phyloP scores from a whole-genome alignment of 2,888 invertebrate species.

The Cremastinae sp. region DNA sequence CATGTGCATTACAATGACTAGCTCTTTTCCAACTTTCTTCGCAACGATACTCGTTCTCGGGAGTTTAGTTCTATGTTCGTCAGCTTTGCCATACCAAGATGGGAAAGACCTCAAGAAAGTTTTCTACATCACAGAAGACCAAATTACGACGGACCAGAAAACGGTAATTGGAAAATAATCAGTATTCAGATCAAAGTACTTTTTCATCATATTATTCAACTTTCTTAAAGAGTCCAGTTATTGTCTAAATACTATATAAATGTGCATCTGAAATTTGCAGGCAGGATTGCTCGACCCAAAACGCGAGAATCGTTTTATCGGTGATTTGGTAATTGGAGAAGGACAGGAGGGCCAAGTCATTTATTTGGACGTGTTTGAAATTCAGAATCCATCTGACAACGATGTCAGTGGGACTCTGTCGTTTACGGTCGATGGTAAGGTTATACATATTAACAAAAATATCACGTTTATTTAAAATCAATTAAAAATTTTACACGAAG shows the following conservation, averaged over 20 bases:
- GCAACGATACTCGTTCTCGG: slow-evolving; percentile 36
- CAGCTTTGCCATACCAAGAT: slow-evolving; percentile 56
- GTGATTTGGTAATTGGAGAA: slow-evolving; percentile 73
- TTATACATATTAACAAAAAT: too few relatives aligned
- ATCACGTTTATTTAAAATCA: too few relatives aligned
- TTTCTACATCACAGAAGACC: slow-evolving; percentile 65
- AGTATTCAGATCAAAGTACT: too few relatives aligned
- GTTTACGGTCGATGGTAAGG: slow-evolving; percentile 15
- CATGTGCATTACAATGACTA: slow-evolving; percentile 23
- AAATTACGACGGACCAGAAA: slow-evolving; percentile 64
- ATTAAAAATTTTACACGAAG: too few relatives aligned
- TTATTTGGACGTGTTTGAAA: not conserved
- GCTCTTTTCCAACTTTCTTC: slow-evolving; percentile 10
- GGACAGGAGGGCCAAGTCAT: not conserved
- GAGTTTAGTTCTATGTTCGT: slow-evolving; percentile 36
- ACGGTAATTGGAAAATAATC: slow-evolving; percentile 55
- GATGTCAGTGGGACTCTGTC: not conserved
- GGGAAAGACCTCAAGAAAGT: slow-evolving; percentile 64
- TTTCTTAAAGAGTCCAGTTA: too few relatives aligned
- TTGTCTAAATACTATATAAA: too few relatives aligned
- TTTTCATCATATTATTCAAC: too few relatives aligned
- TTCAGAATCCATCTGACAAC: not conserved
- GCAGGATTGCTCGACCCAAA: not conserved
- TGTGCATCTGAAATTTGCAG: not conserved
- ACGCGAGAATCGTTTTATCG: slow-evolving; percentile 68